Base-by-base conservation (phyloP, 2,888 invertebrate species). In the Ganaspis brasiliensis region DNA sequence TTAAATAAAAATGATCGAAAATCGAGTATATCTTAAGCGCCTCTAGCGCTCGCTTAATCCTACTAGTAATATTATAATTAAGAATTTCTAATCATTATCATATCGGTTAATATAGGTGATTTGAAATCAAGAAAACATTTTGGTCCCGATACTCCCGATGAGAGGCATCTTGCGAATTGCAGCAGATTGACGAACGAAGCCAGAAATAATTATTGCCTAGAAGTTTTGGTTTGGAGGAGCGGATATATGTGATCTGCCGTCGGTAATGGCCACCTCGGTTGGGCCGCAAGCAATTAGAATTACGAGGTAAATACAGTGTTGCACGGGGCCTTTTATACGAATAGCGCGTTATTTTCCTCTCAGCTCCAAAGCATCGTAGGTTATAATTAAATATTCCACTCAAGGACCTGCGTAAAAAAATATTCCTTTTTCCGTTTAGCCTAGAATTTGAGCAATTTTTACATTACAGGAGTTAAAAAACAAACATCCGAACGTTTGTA, bases 231-330 rank as follows among this genome's bases (percentile, higher is more conserved):
- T 80, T 77, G 72, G 79, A 78, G 72, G 70, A 78, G 67, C 57
- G 67, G 16, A 73, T 57, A 73, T 77, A 75, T 74, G 78, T 74
- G 63, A 63, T 67, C 67, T 24, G 72, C 81, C 72, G 26, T 77
- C 67, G 76, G 84, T 88, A 87, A 88, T 87, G 85, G 86, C 83
- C 83, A 85, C 81, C 83, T 84, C 81, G 82, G 79, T 75, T 67
- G 81, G 82, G 82, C 80, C 85, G 81, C 79, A 85, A 88, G 90
- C 89, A 90, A 90, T 90, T 90, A 90, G 89, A 89, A 90, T 87
- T 88, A 89, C 88, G 89, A 86, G 89, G 90, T 90, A 90, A 90
- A 89, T 89, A 90, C 87, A 90, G 90, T 87, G 88, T 83, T 76
- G 83, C 80, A 79, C 83, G 82, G 78, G 80, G 82, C 74, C 75